Percentiles rank a stretch among this genome's conserved stretches.
These are phyloP conservation scores for Chironomus tentans DNA, from an alignment of 2,888 invertebrate species.

Conservation along the genomic window DNA sequence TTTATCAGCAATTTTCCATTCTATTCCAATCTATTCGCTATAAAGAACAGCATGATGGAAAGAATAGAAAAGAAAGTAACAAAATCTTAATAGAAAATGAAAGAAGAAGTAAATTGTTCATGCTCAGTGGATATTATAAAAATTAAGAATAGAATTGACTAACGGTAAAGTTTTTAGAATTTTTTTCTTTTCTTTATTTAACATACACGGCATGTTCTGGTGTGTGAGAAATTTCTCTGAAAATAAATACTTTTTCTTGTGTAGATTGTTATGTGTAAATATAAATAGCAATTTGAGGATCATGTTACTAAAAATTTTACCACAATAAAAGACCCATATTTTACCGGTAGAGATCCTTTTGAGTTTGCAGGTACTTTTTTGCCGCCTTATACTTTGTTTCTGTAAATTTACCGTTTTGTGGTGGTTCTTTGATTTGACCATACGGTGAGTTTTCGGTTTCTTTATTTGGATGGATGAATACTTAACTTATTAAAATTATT, in stretches of 20 bases:
- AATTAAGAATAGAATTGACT: conserved; percentile 5
- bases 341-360: not conserved
- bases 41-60: not conserved
- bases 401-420: not conserved
- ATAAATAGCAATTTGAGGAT: not conserved
- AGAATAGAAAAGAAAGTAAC: conserved; percentile 1
- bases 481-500: too few relatives aligned
- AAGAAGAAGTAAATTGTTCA: not conserved
- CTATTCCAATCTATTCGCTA: not conserved
- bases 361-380: not conserved
- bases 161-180: not conserved
- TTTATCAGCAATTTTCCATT: not conserved
- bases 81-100: not conserved
- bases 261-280: not conserved
- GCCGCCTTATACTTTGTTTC: not conserved
- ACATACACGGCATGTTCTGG: too few relatives aligned
- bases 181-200: too few relatives aligned
- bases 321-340: not conserved
- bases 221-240: conserved; percentile 1
- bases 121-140: not conserved
- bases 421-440: not conserved
- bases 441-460: not conserved
- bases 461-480: too few relatives aligned
- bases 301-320: conserved; percentile 1
- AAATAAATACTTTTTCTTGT: not conserved